Base-by-base conservation (phyloP, 2,797 vertebrate species). In the Acropternis orthonyx region DNA sequence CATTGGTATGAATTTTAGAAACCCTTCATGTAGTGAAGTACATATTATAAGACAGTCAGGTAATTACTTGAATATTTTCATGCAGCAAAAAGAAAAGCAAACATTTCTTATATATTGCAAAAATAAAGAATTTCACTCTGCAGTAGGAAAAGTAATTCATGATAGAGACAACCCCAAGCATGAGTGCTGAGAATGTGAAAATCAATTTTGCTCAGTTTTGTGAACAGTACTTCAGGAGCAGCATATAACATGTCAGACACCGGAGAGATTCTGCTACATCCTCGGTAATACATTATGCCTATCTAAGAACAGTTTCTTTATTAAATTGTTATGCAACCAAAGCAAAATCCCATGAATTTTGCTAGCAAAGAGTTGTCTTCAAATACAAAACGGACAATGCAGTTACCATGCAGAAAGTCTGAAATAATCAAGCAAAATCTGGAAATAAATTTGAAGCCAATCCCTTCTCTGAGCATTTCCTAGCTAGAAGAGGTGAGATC, bases 391-490 rank as follows among this genome's bases (percentile, higher is more conserved):
- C 48, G 41, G 6, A 11, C 63, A 85, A 54, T 6, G 26, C 11
- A 65, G 43, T 44, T 82, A 73, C 24, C 79, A 63, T 12, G 52
- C 43, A 77, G 26, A 9, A 63, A 71, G 34, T 61, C 61, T 74
- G 54, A 92, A 93, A 71, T 15, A 80, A 74, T 37, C 52, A 93
- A 85, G 51, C 8, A 83, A 28, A 72, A 28, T 55, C 65, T 83
- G 75, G 61, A 91, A 77, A 75, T 52, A 71, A 88, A 95, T 77
- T 61, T 72, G 82, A 91, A 91, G 79, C 58, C 92, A 96, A 89
- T 85, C 41, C 66, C 15, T 85, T 46, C 24, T 74, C 75, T 66
- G 39, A 73, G 54, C 27, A 80, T 65, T 63, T 77, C 44, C 71
- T 91, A 80, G 56, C 48, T 77, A 71, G 62, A 92, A 72, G 32